A percentile compares a stretch with the other conserved stretches of the same genome.
phyloP scores from a whole-genome alignment of 1,140 invertebrate genomes.

The Pseudachorutes palmiensis region DNA sequence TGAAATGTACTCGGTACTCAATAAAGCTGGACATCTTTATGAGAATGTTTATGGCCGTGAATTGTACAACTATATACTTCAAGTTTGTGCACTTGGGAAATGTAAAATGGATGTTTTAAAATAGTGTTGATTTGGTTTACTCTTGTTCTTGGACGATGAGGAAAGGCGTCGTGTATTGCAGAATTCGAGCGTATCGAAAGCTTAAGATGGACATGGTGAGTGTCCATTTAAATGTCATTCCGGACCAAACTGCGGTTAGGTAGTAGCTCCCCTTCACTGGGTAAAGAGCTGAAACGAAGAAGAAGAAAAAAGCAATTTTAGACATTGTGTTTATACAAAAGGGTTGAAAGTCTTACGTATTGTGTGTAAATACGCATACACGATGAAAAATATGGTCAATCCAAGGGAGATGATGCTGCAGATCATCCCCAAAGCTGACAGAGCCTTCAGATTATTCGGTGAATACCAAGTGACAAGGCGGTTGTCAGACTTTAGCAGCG shows the following conservation, averaged over 20 bases:
- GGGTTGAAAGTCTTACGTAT: conserved; percentile 37
- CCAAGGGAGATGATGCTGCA: conserved; percentile 28
- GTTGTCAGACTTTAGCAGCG: conserved; percentile 26
- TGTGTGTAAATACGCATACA: conserved; percentile 30
- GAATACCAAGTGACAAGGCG: conserved; percentile 31
- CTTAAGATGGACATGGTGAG: conserved; percentile 23
- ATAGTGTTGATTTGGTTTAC: neutral
- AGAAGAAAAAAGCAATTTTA: too few species aligned
- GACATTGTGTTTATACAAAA: too few species aligned
- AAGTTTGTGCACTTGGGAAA: neutral
- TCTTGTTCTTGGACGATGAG: conserved; percentile 32
- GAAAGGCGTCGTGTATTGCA: conserved; percentile 34
- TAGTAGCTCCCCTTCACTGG: conserved; percentile 32
- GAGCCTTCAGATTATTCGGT: conserved; percentile 22
- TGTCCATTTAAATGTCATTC: conserved; percentile 34
- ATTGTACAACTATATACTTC: too few species aligned
- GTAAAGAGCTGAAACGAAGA: conserved; percentile 26
- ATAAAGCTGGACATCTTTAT: too few species aligned
- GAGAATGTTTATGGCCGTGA: too few species aligned
- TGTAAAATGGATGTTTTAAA: neutral
- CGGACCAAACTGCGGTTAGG: conserved; percentile 34
- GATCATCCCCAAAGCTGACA: conserved; percentile 30
- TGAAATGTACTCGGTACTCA: too few species aligned
- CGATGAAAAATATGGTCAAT: conserved; percentile 34
- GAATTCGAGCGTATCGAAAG: conserved; percentile 31